phyloP scores from a whole-genome alignment of 2,888 invertebrate genomes.

The Lycia hirtaria region DNA sequence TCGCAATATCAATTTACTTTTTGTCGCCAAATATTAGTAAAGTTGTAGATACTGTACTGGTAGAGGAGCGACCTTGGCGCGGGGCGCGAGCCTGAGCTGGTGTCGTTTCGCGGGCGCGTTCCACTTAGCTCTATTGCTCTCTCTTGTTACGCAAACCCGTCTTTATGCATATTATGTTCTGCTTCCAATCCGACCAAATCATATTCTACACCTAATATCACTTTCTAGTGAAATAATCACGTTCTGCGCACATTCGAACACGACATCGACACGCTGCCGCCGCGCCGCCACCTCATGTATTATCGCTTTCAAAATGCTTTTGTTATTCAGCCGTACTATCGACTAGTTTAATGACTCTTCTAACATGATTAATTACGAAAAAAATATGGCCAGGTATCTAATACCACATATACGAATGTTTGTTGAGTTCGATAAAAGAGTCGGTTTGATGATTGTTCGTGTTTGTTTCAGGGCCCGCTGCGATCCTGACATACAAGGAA shows the following conservation, averaged over 20 bases:
- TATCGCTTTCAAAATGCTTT: constrained; percentile 43
- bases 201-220: constrained; percentile 68
- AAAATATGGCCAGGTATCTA: neutral
- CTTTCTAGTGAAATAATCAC: constrained; percentile 71
- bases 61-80: constrained; percentile 66
- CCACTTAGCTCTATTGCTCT: constrained; percentile 76
- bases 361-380: constrained; percentile 1
- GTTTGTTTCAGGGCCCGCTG: constrained; percentile 80
- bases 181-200: constrained; percentile 70
- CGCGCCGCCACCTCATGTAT: constrained; percentile 37
- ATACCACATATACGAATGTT: neutral
- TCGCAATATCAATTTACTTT: constrained; percentile 40
- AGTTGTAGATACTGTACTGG: constrained; percentile 16
- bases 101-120: constrained; percentile 79
- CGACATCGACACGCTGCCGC: constrained; percentile 33
- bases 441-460: constrained; percentile 31
- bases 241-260: constrained; percentile 45
- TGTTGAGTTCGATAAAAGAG: neutral
- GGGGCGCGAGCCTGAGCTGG: constrained; percentile 61
- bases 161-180: constrained; percentile 83
- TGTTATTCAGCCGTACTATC: constrained; percentile 25
- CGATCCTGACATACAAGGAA: constrained; percentile 83
- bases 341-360: constrained; percentile 5
- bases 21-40: constrained; percentile 27
- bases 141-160: constrained; percentile 84